Conservation (phyloP, 2,113 vertebrate genomes). For the Chionis minor region DNA sequence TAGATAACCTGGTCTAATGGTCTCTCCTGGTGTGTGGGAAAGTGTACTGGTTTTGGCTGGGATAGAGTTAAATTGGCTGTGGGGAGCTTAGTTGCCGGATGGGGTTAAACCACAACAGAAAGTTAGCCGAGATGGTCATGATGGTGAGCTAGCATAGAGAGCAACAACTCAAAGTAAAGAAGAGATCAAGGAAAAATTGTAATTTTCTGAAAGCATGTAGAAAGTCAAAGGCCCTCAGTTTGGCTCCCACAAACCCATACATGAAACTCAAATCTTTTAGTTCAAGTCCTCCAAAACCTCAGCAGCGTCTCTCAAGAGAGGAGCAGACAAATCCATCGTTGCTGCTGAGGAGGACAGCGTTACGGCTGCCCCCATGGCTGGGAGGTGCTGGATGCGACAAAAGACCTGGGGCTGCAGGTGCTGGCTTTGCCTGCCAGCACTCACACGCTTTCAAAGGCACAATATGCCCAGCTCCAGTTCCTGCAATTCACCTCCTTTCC, state of each 20-base stretch:
- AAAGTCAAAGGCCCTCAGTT: accelerated
- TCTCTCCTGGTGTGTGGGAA: neutral
- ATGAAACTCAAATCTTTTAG: neutral
- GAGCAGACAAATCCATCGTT: neutral
- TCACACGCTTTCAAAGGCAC: neutral
- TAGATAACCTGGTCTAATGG: neutral
- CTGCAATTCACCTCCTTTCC: constrained; percentile 37
- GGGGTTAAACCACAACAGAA: neutral
- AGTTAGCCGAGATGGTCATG: neutral
- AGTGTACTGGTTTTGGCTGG: neutral
- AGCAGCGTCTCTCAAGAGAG: neutral
- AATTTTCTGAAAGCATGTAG: neutral
- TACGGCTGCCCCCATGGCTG: neutral
- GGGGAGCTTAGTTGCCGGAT: neutral
- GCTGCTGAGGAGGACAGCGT: neutral
- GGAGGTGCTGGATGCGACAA: neutral
- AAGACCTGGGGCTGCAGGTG: neutral
- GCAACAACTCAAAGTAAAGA: neutral
- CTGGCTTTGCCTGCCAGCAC: neutral
- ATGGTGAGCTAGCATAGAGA: neutral
- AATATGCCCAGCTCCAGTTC: neutral
- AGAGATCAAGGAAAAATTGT: neutral
- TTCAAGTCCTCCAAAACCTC: neutral
- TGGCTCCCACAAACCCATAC: accelerated
- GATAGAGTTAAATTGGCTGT: neutral